Evolutionary conservation across 2,797 vertebrate species (phyloP), one percentile per base, ranked within the genome.

Genomic region (Nasua narica): DNA sequence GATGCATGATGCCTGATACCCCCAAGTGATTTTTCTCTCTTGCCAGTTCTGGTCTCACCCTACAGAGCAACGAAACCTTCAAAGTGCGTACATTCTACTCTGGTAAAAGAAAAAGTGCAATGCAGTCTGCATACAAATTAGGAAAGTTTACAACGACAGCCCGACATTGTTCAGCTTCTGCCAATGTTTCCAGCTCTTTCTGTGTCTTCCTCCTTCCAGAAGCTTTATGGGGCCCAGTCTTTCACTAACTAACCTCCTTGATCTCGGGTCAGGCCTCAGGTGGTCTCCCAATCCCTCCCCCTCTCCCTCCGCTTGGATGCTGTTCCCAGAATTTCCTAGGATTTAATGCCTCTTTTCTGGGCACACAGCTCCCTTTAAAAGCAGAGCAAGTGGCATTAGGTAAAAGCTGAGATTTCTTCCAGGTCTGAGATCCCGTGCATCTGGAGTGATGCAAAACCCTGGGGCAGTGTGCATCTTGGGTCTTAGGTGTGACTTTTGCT

Each of bases 381-480:
- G 4, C 4, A 25, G 56, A 81, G 46, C 46, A 84, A 83, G 32
- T 43, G 15, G 29, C n/a, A 0, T 85, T 16, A 9, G 29, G n/a
- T 25, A n/a, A 92, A 54, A 1, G 18, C 56, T 7, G 32, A 72
- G 62, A 18, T 35, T 48, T 8, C 46, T 84, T 70, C 3, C 16
- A 54, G 48, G 40, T 62, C 52, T 48, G 65, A 81, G 65, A 46
- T 50, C 32, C 48, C 7, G 0, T 1, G 40, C 6, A 4, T 19
- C 46, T 25, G 48, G 40, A 62, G 16, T 23, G 14, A 4, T 4
- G 21, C 19, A 7, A 3, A 54, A 50, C 6, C 5, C 19, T 65
- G 2, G 2, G 3, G 8, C 3, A 0, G 14, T 0, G 2, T 10
- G 18, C 4, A 2, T 74, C 54, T 83, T 18, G 3, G 35, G 19